Percentiles rank a stretch among this genome's conserved stretches.
These are phyloP conservation scores for Burhinus bistriatus DNA, from an alignment of 2,113 vertebrate genomes.

Conservation along the genomic window DNA sequence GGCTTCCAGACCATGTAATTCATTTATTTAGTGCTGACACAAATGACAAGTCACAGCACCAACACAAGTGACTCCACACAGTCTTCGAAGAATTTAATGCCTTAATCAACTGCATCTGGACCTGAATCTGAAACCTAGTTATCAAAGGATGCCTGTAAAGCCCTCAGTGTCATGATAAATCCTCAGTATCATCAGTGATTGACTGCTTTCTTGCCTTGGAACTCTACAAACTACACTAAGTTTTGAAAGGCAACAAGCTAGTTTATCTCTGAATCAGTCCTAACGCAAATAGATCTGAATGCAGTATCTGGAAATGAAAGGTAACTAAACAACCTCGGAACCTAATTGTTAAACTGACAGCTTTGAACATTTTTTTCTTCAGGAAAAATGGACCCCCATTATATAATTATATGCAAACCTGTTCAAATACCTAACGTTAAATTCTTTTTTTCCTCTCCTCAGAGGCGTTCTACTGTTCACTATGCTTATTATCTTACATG, in stretches of 20 bases:
- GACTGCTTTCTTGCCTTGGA: not conserved
- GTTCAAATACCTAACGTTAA: not conserved
- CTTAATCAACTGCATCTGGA: not conserved
- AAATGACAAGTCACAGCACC: conserved; percentile 5
- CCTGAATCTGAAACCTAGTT: not conserved
- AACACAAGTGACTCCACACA: not conserved
- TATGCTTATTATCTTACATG: not conserved
- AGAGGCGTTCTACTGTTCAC: not conserved
- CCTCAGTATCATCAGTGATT: not conserved
- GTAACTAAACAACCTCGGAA: not conserved
- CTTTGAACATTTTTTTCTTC: not conserved
- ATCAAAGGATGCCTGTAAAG: not conserved
- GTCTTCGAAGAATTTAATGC: not conserved
- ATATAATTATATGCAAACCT: not conserved
- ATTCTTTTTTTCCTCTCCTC: not conserved
- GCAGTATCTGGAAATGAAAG: not conserved
- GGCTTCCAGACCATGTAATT: not conserved
- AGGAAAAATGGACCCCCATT: not conserved
- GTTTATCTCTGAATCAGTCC: not conserved
- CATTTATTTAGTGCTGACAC: not conserved
- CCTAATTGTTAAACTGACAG: not conserved
- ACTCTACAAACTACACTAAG: not conserved
- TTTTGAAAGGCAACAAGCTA: not conserved
- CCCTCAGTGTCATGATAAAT: not conserved
- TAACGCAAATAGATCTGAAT: not conserved